Evolutionary conservation across 2,113 vertebrate species (phyloP), one percentile per base, ranked within the genome.

Genomic region (Oophaga pumilio): DNA sequence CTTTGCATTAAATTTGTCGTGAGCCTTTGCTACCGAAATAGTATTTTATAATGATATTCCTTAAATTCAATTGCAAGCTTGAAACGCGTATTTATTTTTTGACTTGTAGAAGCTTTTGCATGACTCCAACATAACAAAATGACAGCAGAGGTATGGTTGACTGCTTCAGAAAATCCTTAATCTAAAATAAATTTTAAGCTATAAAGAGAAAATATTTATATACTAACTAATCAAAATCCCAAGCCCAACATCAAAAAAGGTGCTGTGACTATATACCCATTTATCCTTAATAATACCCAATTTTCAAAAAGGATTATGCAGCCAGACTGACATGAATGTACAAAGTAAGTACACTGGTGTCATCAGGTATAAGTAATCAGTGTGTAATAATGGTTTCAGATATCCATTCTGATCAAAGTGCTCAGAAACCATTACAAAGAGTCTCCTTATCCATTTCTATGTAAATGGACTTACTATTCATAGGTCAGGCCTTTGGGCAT

Each of bases 31-130:
- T 96, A 95, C 86, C 94, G 93, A 93, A 93, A 94, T 89, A 93
- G 97, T 98, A 98, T 98, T 99, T 99, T 96, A 96, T 95, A 94
- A 94, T 96, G 97, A 97, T 99, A 97, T 98, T 98, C 97, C 96
- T 96, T 92, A 89, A 20, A 91, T 84, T n/a, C 87, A 33, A 76
- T 59, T 90, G 89, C 90, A 28, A 74, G 82, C 82, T 83, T 83
- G 43, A 83, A 69, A 69, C 69, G 80, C 60, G 14, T 52, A 82
- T 26, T 8, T 24, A 50, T 83, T 26, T 2, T 26, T 22, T 18
- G 22, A 49, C n/a, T 90, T 90, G 93, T 94, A 94, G 95, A 93
- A 91, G 2, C 0, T 90, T 91, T 92, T 93, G 94, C 94, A 95
- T 95, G 95, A 85, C 26, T 74, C 20, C 68, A 71, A 71, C 33